Conservation (phyloP, 2,113 vertebrate species). For the Melanocharis versteri region DNA sequence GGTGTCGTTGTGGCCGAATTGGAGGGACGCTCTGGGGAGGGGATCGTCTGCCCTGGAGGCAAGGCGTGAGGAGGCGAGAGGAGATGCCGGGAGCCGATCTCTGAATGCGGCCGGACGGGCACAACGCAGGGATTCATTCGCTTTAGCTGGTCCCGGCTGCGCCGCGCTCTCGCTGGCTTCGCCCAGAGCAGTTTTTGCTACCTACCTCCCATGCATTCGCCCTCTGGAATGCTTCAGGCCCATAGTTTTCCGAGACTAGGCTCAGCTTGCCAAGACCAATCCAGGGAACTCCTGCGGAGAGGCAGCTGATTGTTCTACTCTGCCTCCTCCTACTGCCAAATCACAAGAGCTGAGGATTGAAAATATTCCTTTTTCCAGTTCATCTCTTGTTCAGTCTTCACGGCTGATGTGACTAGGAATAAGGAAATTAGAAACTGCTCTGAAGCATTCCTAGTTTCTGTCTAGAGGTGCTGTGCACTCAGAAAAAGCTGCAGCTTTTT, state of each 20-base stretch:
- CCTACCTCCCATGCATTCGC: too few relatives aligned
- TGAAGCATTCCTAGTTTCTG: neutral
- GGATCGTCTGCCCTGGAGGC: neutral
- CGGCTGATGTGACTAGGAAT: neutral
- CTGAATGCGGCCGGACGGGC: neutral
- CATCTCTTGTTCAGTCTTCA: neutral
- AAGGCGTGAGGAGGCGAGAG: neutral
- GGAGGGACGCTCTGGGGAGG: neutral
- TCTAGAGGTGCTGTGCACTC: neutral
- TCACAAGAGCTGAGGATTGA: neutral
- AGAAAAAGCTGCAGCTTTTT: neutral
- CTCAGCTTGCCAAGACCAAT: neutral
- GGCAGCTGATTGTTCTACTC: neutral
- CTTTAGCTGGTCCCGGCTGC: neutral
- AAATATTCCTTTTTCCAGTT: neutral
- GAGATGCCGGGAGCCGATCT: neutral
- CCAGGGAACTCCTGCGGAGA: neutral
- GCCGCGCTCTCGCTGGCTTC: neutral
- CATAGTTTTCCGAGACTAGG: neutral
- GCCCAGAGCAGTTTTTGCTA: neutral
- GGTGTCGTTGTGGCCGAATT: neutral
- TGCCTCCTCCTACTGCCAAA: neutral
- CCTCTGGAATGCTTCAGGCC: neutral
- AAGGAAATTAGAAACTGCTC: neutral
- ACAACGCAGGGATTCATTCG: neutral